Evolutionary conservation across 2,113 vertebrate genomes (phyloP).

Genomic region (Saccopteryx leptura): DNA sequence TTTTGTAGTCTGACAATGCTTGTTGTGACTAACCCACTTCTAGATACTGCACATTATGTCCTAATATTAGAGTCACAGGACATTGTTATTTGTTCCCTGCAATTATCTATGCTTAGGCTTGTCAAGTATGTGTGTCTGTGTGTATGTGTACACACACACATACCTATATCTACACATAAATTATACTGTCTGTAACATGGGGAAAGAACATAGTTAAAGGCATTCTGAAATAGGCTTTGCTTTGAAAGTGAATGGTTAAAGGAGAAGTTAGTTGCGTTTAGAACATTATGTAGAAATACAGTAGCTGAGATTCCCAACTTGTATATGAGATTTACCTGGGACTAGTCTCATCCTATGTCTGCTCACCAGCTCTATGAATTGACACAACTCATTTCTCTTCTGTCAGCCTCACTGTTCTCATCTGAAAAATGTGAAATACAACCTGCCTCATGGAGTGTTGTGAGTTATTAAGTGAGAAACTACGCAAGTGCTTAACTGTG

Average conservation of each 20-base stretch:
- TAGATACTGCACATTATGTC: neutral
- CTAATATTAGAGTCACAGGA: neutral
- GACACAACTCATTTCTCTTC: neutral
- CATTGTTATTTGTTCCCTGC: neutral
- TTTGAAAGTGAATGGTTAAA: neutral
- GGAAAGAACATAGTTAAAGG: neutral
- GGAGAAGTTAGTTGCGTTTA: neutral
- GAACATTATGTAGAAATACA: neutral
- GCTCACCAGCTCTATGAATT: neutral
- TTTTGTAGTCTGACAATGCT: neutral
- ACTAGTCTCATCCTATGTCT: neutral
- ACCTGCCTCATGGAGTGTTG: neutral
- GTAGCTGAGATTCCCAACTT: neutral
- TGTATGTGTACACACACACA: neutral
- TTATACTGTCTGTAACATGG: neutral
- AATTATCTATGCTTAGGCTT: neutral
- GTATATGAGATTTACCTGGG: neutral
- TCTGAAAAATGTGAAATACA: slow-evolving; percentile 12
- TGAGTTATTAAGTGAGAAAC: neutral
- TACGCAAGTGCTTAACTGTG: neutral
- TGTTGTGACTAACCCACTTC: neutral
- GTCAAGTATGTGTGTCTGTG: neutral
- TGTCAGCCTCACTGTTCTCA: neutral
- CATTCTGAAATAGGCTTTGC: slow-evolving; percentile 22
- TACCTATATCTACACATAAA: neutral